These are phyloP conservation scores for Saccostrea cuccullata DNA, from an alignment of 1,140 invertebrate species.

Conservation along the genomic window DNA sequence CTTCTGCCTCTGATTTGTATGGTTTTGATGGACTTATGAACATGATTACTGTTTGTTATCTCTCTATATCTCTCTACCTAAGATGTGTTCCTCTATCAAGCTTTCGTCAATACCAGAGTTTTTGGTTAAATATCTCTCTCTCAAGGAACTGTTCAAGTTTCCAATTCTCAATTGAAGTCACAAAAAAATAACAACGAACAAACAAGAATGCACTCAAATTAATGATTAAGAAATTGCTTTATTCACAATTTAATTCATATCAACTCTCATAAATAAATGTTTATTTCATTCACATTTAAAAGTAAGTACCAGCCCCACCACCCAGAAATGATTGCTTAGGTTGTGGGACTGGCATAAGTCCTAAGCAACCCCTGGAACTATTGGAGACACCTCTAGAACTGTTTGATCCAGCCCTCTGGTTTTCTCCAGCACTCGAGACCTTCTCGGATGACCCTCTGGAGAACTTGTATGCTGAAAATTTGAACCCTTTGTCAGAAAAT, in stretches of 20 bases:
- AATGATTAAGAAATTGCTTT: no score
- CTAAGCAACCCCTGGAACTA: slow-evolving; percentile 40
- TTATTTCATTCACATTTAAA: slow-evolving; percentile 25
- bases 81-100: no score
- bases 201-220: no score
- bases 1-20: no score
- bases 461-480: slow-evolving; percentile 42
- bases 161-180: no score
- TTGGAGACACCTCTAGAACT: neutral
- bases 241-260: neutral
- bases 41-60: no score
- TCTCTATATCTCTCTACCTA: no score
- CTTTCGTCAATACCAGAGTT: no score
- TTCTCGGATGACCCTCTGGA: slow-evolving; percentile 39
- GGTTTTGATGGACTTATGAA: no score
- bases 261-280: neutral
- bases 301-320: slow-evolving; percentile 32
- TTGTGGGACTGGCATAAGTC: slow-evolving; percentile 65
- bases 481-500: neutral
- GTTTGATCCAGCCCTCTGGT: slow-evolving; percentile 6
- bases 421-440: slow-evolving; percentile 1
- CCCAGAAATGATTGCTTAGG: slow-evolving; percentile 58
- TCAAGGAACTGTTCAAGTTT: no score
- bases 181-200: no score
- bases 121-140: no score